Base-by-base conservation (phyloP, 2,888 invertebrate species). In the Autographa gamma region DNA sequence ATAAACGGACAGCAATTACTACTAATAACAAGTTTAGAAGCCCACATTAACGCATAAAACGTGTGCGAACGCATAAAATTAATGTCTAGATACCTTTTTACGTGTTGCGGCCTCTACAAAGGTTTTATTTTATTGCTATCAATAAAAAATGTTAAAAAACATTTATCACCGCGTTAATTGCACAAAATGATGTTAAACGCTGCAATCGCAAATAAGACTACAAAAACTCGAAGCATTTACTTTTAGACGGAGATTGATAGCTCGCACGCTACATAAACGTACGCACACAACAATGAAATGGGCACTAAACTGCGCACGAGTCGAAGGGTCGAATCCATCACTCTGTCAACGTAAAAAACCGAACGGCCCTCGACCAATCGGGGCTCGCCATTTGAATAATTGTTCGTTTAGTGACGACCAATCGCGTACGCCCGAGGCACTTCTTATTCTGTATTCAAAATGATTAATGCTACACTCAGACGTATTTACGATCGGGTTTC, bases 311-410 rank as follows among this genome's bases (percentile, higher is more conserved):
- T 92, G 94, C 94, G 94, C 94, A 88, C 83, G 94, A 93, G 94
- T 93, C 91, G 93, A 93, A 93, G 94, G 94, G 93, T 89, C 92
- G 93, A 91, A 94, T 93, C 93, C 92, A 94, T 95, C 95, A 94
- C 89, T 86, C 90, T 93, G 93, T 93, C 94, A 91, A 87, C 87
- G 88, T 88, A 91, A 93, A 94, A 94, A 94, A 94, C 92, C 89
- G 87, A 86, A 88, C 84, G 84, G 83, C 81, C 83, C 77, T 80
- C 85, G 88, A 84, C 95, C 95, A 95, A 95, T 95, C 89, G 85
- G 84, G 81, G 88, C 82, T 85, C 90, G 84, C 86, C 89, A 90
- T 95, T 95, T 94, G 93, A 95, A 95, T 95, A 95, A 95, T 95
- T 94, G 94, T 94, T 93, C 94, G 91, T 90, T 91, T 89, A 84